Base-by-base conservation (phyloP, 2,888 invertebrate genomes). In the Eristalis arbustorum region DNA sequence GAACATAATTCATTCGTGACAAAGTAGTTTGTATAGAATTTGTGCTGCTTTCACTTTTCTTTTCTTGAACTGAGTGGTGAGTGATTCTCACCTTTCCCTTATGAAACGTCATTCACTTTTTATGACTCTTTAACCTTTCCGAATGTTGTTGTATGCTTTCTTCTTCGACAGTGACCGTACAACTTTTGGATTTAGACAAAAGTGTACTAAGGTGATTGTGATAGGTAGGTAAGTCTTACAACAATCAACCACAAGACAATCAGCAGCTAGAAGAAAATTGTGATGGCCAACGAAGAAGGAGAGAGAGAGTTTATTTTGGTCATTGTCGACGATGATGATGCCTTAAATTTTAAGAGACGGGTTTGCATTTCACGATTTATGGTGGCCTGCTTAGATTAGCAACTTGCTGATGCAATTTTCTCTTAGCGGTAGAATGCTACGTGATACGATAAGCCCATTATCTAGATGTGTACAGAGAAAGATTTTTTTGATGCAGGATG, bases 41-140 rank as follows among this genome's bases (percentile, higher is more conserved):
- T 62, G 79, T 73, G 61, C 34, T 23, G 72, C 79, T 79, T 79
- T 79, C 79, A 79, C 79, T 79, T 79, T 78, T 67, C 42, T 22
- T 31, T 72, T 72, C 56, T 22, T 13, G 62, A 56, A 71, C 49
- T 28, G 57, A 63, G 69, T 57, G 63, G 57, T 28, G 61, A 64
- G 23, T n/a, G 56, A 31, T 77, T 77, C 77, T 77, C 77, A 77
- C 77, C 77, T 77, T 77, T 77, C 77, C 63, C 64, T 64, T 77
- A n/a, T 74, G 56, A 71, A 22, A 40, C 34, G 40, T 71, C 34
- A 34, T 67, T 34, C 42, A 34, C 31, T 49, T 10, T 8, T 62
- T 68, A 23, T 49, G 49, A 49, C 49, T 18, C 49, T 49, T 49
- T 49, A 49, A 49, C 49, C 49, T 49, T 49, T 18, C 18, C 18